These are phyloP conservation scores for Cerastis rubricosa DNA, from an alignment of 2,888 invertebrate genomes.

Conservation along the genomic window DNA sequence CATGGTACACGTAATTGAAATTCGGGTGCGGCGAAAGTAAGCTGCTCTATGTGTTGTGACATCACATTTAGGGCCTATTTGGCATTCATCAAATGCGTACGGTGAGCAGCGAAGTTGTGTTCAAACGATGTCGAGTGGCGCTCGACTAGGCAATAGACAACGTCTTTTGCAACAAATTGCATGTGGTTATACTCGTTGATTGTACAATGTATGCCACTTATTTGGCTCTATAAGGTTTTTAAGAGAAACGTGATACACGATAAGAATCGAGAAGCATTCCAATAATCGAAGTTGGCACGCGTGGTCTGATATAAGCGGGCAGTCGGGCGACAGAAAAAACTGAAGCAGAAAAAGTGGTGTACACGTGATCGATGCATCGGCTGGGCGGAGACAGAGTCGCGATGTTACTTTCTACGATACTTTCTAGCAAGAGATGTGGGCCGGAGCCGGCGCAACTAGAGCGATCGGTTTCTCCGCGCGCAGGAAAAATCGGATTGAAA, in stretches of 20 bases:
- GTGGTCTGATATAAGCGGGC: constrained; percentile 63
- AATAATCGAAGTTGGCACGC: constrained; percentile 65
- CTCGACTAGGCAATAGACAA: constrained; percentile 46
- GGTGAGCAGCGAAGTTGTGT: constrained; percentile 49
- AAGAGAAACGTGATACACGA: constrained; percentile 55
- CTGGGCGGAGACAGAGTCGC: constrained; percentile 83
- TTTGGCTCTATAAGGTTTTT: constrained; percentile 48
- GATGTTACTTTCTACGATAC: constrained; percentile 90
- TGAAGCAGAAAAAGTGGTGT: constrained; percentile 78
- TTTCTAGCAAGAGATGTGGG: constrained; percentile 91
- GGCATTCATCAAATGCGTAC: constrained; percentile 68
- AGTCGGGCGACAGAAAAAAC: constrained; percentile 73
- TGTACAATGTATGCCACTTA: constrained; percentile 36
- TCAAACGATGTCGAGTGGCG: constrained; percentile 46
- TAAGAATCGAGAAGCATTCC: constrained; percentile 66
- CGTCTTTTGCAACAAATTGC: constrained; percentile 59
- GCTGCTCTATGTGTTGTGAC: constrained; percentile 77
- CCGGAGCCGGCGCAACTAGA: constrained; percentile 88
- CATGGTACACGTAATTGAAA: constrained; percentile 86
- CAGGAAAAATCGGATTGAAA: constrained; percentile 90
- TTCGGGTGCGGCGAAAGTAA: constrained; percentile 89
- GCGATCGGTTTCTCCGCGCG: constrained; percentile 90
- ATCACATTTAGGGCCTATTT: constrained; percentile 72
- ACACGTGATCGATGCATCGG: constrained; percentile 86
- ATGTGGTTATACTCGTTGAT: constrained; percentile 28